Evolutionary conservation across 2,113 vertebrate species (phyloP), one percentile per base, ranked within the genome.

Genomic region (Empidonax alnorum): DNA sequence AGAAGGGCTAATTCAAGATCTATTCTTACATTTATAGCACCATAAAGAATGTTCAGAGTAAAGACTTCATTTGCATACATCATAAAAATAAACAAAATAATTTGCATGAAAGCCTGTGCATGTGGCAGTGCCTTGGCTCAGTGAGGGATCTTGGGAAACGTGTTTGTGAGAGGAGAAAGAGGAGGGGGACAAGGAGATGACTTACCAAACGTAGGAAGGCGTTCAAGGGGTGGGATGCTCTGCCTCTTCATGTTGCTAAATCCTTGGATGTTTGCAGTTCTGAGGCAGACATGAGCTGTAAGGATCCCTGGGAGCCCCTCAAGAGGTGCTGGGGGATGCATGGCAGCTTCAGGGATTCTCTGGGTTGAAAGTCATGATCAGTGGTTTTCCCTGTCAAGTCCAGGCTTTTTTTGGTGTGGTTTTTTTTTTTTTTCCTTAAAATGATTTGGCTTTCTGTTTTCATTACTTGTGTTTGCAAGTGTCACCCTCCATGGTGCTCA

Each of bases 41-140:
- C 94, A 66, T 95, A 95, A 97, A 97, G 82, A 90, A 95, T 82
- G 76, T 62, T 95, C 87, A 23, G 82, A 95, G 71, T 63, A 96
- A 94, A 90, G 94, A 91, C 67, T 96, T 96, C 62, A 93, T 94
- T 97, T 97, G 87, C 91, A 94, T 95, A 80, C 77, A 87, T 96
- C 89, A 96, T 96, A 96, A 96, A 97, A 95, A 93, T 89, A 94
- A 94, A 95, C 87, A 94, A 96, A 96, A 97, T 96, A 89, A 96
- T 96, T 95, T 94, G 80, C 94, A 95, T 96, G 52, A 79, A 94
- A 68, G 66, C 58, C 87, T 87, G 33, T 75, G 66, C 73, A 24
- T 24, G 37, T 63, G 75, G 73, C 66, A 89, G 37, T 56, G 75
- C 50, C 88, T 81, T 84, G 56, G 41, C 59, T 91, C 67, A 67